Conservation (phyloP, 2,888 invertebrate genomes). For the Notodonta ziczac region DNA sequence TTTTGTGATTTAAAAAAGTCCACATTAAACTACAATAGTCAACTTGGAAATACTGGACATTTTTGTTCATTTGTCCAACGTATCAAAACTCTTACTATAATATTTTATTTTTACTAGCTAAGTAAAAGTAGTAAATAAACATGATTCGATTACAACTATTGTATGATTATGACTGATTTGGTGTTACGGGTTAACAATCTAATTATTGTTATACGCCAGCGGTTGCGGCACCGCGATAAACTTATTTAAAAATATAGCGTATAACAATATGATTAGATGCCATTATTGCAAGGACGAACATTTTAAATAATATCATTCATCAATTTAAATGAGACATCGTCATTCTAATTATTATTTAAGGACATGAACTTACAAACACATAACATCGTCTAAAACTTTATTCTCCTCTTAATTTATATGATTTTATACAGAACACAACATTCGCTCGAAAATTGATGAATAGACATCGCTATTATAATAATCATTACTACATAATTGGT, state of each 20-base stretch:
- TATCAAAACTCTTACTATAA: conserved; percentile 69
- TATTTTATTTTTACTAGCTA: conserved; percentile 66
- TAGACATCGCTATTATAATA: conserved; percentile 5
- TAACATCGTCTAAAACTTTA: not conserved
- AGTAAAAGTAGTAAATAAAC: conserved; percentile 43
- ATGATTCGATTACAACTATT: conserved; percentile 36
- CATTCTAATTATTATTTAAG: conserved; percentile 26
- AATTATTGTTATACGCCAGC: conserved; percentile 17
- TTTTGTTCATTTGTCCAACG: conserved; percentile 54
- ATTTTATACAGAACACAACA: not conserved
- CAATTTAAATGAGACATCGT: conserved; percentile 31
- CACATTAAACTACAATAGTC: conserved; percentile 13
- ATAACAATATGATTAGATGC: not conserved
- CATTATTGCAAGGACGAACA: not conserved
- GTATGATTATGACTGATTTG: conserved; percentile 32
- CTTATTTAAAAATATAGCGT: not conserved
- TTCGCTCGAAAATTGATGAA: conserved; percentile 33
- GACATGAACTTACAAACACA: not conserved
- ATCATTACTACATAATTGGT: conserved; percentile 34
- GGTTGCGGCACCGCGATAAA: not conserved
- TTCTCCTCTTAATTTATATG: not conserved
- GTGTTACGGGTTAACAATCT: conserved; percentile 33
- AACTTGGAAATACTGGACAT: conserved; percentile 48
- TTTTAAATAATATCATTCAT: conserved; percentile 20
- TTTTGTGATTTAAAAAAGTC: conserved; percentile 10